Evolutionary conservation across 1,140 invertebrate species (phyloP), one percentile per base, ranked within the genome.

Genomic region (Hyles euphorbiae): DNA sequence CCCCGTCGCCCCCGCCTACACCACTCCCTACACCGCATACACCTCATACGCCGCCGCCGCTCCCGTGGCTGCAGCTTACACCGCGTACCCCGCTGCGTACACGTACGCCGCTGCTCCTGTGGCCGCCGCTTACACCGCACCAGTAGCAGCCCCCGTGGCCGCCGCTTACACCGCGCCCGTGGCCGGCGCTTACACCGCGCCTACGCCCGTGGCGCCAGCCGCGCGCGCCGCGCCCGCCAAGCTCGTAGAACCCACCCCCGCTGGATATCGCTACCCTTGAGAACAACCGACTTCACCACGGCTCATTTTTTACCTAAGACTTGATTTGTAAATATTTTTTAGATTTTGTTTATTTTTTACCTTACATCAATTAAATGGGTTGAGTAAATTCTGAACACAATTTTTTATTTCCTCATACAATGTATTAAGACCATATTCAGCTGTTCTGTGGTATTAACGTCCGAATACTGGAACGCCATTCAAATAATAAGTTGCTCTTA

Each of bases 211-310:
- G 6, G 36, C 70, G 10, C 70, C 78, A 9, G 69, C 67, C 8
- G 65, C 52, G 10, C 68, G 68, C 22, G 71, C 71, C 4, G 74
- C 74, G 1, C 81, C 81, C 47, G 78, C 81, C 12, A 84, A 82
- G 53, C 52, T 84, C 8, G 72, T 79, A 5, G 75, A 81, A 50
- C 52, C 67, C 49, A 63, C 58, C n/a, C 71, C 72, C 34, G 71
- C 78, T 34, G 81, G 81, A 12, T 86, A 86, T 70, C 69, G 78
- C 57, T 80, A 82, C 60, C 80, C 82, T 68, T 83, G 68, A 67
- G 12, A 63, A 62, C 40, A 44, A 59, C 49, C 45, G 59, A 68
- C 56, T 74, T 8, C 5, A 34, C 65, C 60, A 69, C 65, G 72
- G 65, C 73, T 67, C 67, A 74, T 8, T 67, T 73, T 74, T 62